Evolutionary conservation across 2,113 vertebrate genomes (phyloP).

Genomic region (Malurus cyaneus): DNA sequence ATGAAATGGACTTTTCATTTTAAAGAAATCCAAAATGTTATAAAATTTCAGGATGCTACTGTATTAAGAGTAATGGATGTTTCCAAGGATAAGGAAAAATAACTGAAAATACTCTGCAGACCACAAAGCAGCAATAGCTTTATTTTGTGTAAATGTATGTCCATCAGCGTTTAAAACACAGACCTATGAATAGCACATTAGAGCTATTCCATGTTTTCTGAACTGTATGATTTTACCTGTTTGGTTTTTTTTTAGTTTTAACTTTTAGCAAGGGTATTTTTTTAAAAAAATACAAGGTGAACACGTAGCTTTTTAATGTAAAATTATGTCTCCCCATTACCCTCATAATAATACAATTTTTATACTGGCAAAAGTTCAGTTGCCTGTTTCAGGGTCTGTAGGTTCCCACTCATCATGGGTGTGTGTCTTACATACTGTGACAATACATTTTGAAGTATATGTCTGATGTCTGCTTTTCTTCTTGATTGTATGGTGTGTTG

Average conservation of each 20-base stretch:
- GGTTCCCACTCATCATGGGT: not conserved
- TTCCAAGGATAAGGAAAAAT: conserved; percentile 36
- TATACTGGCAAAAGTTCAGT: not conserved
- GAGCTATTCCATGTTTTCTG: not conserved
- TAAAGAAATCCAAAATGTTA: conserved; percentile 69
- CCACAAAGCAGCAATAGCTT: conserved; percentile 23
- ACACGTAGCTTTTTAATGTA: not conserved
- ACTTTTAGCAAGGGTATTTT: not conserved
- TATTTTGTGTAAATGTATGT: conserved; percentile 4
- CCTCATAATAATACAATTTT: not conserved
- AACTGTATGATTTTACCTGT: not conserved
- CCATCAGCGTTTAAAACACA: conserved; percentile 13
- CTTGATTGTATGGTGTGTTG: not conserved
- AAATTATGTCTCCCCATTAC: not conserved
- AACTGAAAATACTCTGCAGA: conserved; percentile 41
- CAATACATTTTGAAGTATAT: not conserved
- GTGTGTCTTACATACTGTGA: not conserved
- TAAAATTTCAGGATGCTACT: conserved; percentile 65
- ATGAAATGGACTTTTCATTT: conserved; percentile 70
- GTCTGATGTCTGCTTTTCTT: not conserved
- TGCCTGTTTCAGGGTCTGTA: not conserved
- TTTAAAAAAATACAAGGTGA: not conserved
- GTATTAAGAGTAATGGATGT: conserved; percentile 42
- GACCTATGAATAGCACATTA: not conserved
- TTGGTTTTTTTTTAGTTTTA: not conserved